phyloP scores from a whole-genome alignment of 1,140 invertebrate genomes.

The Galendromus occidentalis region DNA sequence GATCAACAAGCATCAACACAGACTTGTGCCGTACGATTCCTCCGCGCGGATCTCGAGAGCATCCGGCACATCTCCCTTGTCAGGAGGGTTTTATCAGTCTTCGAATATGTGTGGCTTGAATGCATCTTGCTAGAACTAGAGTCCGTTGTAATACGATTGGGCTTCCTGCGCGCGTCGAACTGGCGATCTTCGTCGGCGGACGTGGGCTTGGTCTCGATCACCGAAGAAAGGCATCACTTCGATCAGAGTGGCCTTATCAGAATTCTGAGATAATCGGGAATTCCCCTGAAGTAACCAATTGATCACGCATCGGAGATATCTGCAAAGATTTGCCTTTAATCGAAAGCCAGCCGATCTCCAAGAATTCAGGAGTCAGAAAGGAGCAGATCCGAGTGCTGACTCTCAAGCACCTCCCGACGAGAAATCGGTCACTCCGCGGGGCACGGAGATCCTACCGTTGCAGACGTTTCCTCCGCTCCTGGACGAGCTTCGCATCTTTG shows the following conservation, averaged over 20 bases:
- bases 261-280: neutral
- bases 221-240: constrained; percentile 1
- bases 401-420: too few species aligned
- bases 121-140: too few species aligned
- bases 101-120: too few species aligned
- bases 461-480: constrained; percentile 47
- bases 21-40: too few species aligned
- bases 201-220: neutral
- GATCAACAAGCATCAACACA: too few species aligned
- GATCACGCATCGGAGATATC: constrained; percentile 44
- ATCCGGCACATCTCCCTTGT: too few species aligned
- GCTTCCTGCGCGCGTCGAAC: neutral
- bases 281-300: constrained; percentile 43
- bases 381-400: too few species aligned
- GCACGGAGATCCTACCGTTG: constrained; percentile 51
- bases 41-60: too few species aligned
- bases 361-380: too few species aligned
- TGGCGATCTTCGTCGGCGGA: neutral
- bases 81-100: too few species aligned
- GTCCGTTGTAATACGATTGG: neutral
- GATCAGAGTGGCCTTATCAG: neutral
- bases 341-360: too few species aligned
- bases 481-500: constrained; percentile 62
- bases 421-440: too few species aligned
- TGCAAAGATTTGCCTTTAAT: neutral